Base-by-base conservation (phyloP, 2,797 vertebrate species). In the Scyliorhinus canicula region DNA sequence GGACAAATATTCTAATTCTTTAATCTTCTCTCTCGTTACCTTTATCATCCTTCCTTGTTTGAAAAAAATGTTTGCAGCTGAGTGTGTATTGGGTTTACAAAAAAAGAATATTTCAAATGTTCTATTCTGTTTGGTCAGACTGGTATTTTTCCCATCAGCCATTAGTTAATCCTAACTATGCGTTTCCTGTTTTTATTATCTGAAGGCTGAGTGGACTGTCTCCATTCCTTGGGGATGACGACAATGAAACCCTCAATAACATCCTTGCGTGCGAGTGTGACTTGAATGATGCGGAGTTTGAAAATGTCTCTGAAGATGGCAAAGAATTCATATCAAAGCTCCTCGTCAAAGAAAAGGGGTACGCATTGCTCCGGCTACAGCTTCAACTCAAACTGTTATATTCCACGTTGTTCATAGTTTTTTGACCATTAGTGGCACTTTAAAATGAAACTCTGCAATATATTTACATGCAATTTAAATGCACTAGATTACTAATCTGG, bases 261-360 rank as follows among this genome's bases (percentile, higher is more conserved):
- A 99, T 99, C 96, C 97, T 99, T 96, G 98, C 98, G 95, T 99
- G 99, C 96, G 98, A 98, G 96, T 99, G 98, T 98, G 98, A 98
- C 97, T 98, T 99, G 95, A 98, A 99, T 95, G 98, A 98, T 24
- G 98, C 98, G 28, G 98, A 99, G 96, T 99, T 99, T 95, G 96
- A 95, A 40, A 97, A 97, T 95, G 97, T 98, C 96, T 99, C 99
- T 0, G 98, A 98, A 1, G 98, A 98, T 95, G 99, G 98, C 96
- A 99, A 98, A 96, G 99, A 99, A 96, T 99, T 99, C 96, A 98
- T 99, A 96, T 97, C 98, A 35, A 98, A 98, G 63, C 98, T 99
- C 96, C 98, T 99, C 96, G 97, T 99, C 96, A 99, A 99, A 97
- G 99, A 98, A 97, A 99, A 99, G 96, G 98, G 98, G 99, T 99